These are phyloP conservation scores for Carassius auratus DNA, from an alignment of 2,113 vertebrate genomes.

Conservation along the genomic window DNA sequence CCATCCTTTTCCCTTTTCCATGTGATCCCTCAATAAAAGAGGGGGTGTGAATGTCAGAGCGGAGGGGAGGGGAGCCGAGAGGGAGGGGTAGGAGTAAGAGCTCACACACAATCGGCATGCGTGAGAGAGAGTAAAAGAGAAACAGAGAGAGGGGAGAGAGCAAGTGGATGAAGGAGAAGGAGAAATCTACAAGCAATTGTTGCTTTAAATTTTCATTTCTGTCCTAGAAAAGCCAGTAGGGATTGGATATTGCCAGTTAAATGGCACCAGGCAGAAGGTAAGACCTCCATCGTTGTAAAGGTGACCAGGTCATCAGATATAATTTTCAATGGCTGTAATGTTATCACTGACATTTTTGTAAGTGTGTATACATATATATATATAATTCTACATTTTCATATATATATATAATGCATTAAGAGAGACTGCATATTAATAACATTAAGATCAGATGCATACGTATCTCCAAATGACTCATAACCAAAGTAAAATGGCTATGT, in stretches of 20 bases:
- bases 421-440: background rate
- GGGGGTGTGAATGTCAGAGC: conserved; percentile 77
- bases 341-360: background rate
- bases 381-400: too few species aligned
- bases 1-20: conserved; percentile 78
- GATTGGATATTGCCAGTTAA: conserved; percentile 62
- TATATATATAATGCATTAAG: background rate
- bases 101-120: conserved; percentile 62
- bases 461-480: background rate
- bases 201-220: conserved; percentile 57
- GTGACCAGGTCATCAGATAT: conserved; percentile 26
- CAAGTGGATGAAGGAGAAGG: conserved; percentile 59
- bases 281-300: conserved; percentile 57
- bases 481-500: conserved; percentile 52
- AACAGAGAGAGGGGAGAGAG: conserved; percentile 79
- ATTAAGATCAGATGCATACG: background rate
- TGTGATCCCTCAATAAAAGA: conserved; percentile 83
- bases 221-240: conserved; percentile 68
- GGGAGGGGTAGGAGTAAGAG: conserved; percentile 41
- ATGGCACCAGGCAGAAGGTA: conserved; percentile 65
- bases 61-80: conserved; percentile 50
- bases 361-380: too few species aligned
- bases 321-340: conserved; percentile 20
- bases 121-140: conserved; percentile 52
- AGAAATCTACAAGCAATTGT: conserved; percentile 81